These are phyloP conservation scores for Hexactinellida sp. DNA, from an alignment of 37 sponge, comb jelly and placozoan species.

Conservation along the genomic window DNA sequence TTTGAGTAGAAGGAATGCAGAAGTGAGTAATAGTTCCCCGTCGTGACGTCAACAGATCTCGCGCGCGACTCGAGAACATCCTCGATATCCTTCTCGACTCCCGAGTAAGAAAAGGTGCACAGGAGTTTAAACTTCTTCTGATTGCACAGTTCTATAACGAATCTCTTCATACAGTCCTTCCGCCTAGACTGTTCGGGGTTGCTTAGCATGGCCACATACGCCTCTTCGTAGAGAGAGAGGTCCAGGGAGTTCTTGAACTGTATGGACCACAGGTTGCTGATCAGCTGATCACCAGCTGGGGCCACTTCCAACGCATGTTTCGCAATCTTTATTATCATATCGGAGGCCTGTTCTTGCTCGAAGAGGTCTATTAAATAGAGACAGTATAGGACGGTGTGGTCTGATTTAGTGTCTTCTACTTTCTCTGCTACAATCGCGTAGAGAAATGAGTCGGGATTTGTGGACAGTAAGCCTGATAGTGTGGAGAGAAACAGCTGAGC, in stretches of 20 bases:
- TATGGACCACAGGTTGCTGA: slow-evolving; percentile 22
- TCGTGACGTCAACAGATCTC: slow-evolving; percentile 11
- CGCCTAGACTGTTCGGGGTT: slow-evolving; percentile 25
- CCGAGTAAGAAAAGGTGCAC: slow-evolving; percentile 23
- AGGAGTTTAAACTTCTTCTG: slow-evolving; percentile 1
- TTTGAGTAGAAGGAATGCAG: slow-evolving; percentile 21
- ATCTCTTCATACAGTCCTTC: slow-evolving; percentile 24
- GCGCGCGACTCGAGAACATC: slow-evolving; percentile 11
- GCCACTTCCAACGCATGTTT: neutral
- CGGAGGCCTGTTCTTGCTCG: neutral
- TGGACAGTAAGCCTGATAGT: neutral
- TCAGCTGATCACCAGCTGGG: neutral
- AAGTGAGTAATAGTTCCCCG: slow-evolving; percentile 9
- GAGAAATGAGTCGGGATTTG: neutral
- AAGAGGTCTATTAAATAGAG: neutral
- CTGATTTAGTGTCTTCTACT: neutral
- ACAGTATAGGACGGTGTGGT: neutral
- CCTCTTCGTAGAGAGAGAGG: slow-evolving; percentile 4
- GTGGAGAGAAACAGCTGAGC: neutral
- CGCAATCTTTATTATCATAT: neutral
- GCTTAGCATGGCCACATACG: slow-evolving; percentile 18
- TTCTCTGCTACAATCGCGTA: neutral
- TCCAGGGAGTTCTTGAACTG: slow-evolving; percentile 24
- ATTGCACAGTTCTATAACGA: slow-evolving; percentile 23
- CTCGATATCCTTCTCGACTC: slow-evolving; percentile 19